Evolutionary conservation across 1,140 invertebrate species (phyloP).

Genomic region (Dinoponera quadriceps): DNA sequence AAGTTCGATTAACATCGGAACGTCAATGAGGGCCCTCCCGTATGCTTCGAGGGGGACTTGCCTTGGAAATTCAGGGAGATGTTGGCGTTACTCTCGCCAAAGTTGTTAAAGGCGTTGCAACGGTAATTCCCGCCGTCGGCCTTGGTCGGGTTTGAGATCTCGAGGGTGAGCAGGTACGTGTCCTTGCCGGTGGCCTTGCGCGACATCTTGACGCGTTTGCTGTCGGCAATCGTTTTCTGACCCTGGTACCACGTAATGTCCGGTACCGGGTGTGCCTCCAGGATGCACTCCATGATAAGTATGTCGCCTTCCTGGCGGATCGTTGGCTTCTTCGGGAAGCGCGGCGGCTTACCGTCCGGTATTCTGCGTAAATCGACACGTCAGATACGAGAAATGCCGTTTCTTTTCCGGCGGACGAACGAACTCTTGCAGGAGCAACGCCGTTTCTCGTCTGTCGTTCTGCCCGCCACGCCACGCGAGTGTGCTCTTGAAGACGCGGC

Average conservation of each 20-base stretch:
- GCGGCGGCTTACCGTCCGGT: constrained; percentile 96
- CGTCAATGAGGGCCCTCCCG: constrained; percentile 51
- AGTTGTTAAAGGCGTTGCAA: constrained; percentile 99
- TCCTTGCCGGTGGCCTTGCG: constrained; percentile 95
- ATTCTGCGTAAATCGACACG: constrained; percentile 88
- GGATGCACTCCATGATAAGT: constrained; percentile 97
- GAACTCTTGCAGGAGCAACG: background rate
- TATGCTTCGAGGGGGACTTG: constrained; percentile 86
- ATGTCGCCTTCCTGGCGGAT: constrained; percentile 97
- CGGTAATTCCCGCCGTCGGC: constrained; percentile 99
- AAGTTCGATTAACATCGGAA: background rate
- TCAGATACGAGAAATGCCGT: constrained; percentile 51
- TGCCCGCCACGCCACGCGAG: constrained; percentile 6
- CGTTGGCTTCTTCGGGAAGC: constrained; percentile 98
- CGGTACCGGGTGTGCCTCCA: constrained; percentile 97
- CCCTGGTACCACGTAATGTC: constrained; percentile 98
- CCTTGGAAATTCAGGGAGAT: constrained; percentile 99
- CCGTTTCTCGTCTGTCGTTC: background rate
- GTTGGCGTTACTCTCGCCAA: constrained; percentile 99
- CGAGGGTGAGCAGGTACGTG: constrained; percentile 95
- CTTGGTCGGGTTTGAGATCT: constrained; percentile 96
- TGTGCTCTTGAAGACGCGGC: constrained; percentile 11
- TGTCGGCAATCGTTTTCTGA: constrained; percentile 92
- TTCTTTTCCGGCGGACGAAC: background rate
- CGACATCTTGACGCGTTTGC: constrained; percentile 93